A percentile compares a stretch with the other conserved stretches of the same genome.
Conservation (phyloP, 2,797 vertebrate species). For the Emydoidea blandingii region DNA sequence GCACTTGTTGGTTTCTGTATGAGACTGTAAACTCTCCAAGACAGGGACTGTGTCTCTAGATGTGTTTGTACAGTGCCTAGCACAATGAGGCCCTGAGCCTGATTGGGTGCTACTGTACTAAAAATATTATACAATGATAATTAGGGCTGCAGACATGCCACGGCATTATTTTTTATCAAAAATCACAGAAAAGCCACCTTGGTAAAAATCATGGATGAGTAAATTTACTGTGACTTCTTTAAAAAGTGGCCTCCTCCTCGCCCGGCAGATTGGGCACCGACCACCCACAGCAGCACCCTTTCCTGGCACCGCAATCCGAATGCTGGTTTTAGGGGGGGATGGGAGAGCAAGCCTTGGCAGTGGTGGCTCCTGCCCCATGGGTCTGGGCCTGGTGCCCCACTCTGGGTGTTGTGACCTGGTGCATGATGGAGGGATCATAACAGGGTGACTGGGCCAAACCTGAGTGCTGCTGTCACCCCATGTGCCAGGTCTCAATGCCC, state of each 20-base stretch:
- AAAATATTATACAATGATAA: background rate
- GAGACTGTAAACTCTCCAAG: slow-evolving; percentile 58
- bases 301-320: background rate
- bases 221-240: background rate
- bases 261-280: background rate
- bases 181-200: background rate
- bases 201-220: background rate
- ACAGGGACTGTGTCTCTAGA: slow-evolving; percentile 19
- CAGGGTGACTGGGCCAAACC: background rate
- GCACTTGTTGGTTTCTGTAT: background rate
- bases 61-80: slow-evolving; percentile 28
- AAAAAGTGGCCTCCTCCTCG: background rate
- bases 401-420: background rate
- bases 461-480: background rate
- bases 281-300: background rate
- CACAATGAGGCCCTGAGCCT: background rate
- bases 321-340: background rate
- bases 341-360: background rate
- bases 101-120: background rate
- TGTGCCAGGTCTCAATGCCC: background rate
- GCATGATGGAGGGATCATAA: background rate
- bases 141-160: background rate
- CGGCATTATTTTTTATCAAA: background rate
- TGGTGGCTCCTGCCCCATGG: background rate
- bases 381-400: background rate